Base-by-base conservation (phyloP, 1,140 invertebrate genomes). In the Colletes gigas region DNA sequence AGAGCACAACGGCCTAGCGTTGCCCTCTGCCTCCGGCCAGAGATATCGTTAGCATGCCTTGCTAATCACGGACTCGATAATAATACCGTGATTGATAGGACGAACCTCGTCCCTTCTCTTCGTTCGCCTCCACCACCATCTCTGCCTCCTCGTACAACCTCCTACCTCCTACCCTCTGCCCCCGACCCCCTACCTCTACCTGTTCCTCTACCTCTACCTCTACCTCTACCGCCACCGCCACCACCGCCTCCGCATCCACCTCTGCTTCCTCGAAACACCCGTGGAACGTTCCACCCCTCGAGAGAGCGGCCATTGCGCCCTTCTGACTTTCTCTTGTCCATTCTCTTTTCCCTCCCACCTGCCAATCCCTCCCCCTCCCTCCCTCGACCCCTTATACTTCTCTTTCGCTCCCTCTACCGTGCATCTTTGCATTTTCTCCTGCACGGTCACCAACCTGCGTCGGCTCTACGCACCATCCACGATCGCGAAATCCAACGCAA, bases 51-150 rank as follows among this genome's bases (percentile, higher is more conserved):
- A 93, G 91, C 92, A 90, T 93, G 92, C 92, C 92, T 93, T 93
- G 91, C 92, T 93, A 93, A 93, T 93, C 92, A 93, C 91, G 90
- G 89, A 90, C 91, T 92, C 92, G 92, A 93, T 93, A 92, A 93
- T 93, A 93, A 92, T 93, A 93, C 90, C 91, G 91, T 93, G 92
- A 93, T 93, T 93, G 92, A 93, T 93, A 93, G 92, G 90, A 92
- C 91, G 92, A 90, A 91, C 89, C 88, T 88, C 88, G 83, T 89
- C 85, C 77, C 82, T 71, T 73, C 79, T 76, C 85, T 77, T 50
- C 80, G 73, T 78, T 84, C 80, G 62, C 82, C 85, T 83, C 74
- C 81, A 76, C 75, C 75, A 78, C 80, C 63, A 72, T 73, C 84
- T 83, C 76, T 68, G 63, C 80, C 83, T 80, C 80, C 85, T 83